Evolutionary conservation across 2,888 invertebrate genomes (phyloP).

Genomic region (Lasius platythorax): DNA sequence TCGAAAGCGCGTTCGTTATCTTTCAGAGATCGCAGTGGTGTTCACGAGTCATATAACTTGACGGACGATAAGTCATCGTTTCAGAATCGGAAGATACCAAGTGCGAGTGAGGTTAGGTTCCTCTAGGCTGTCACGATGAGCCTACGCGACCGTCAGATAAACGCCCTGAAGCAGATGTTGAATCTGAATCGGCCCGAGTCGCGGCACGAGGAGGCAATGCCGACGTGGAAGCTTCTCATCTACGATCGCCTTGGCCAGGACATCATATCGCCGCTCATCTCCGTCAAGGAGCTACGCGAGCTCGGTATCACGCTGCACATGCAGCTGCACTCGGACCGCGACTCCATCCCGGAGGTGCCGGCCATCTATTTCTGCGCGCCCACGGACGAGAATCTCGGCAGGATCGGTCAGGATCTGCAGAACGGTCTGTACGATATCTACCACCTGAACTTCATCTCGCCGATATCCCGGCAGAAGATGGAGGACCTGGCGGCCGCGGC

Average conservation of each 20-base stretch:
- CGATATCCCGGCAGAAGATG: constrained; percentile 96
- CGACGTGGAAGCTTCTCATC: constrained; percentile 98
- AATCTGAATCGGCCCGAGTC: constrained; percentile 95
- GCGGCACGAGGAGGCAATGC: constrained; percentile 93
- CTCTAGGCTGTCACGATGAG: constrained; percentile 87
- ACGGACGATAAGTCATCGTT: neutral
- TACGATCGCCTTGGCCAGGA: constrained; percentile 99
- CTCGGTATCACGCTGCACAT: constrained; percentile 99
- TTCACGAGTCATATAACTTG: constrained; percentile 9
- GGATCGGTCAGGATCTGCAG: constrained; percentile 96
- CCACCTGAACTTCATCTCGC: constrained; percentile 98
- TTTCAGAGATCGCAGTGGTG: neutral
- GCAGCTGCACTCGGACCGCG: constrained; percentile 95
- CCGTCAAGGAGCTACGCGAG: constrained; percentile 97
- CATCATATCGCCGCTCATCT: constrained; percentile 98
- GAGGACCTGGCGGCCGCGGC: constrained; percentile 98
- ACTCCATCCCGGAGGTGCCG: constrained; percentile 99
- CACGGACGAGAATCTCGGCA: constrained; percentile 97
- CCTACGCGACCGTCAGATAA: constrained; percentile 91
- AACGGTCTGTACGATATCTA: constrained; percentile 97
- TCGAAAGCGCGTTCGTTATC: constrained; percentile 1
- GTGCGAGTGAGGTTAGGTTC: constrained; percentile 34
- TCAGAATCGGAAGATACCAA: neutral
- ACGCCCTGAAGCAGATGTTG: constrained; percentile 97
- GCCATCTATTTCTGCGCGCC: constrained; percentile 99